A percentile compares a stretch with the other conserved stretches of the same genome.
phyloP scores from a whole-genome alignment of 2,888 invertebrate species.

The Tenthredo amoena region DNA sequence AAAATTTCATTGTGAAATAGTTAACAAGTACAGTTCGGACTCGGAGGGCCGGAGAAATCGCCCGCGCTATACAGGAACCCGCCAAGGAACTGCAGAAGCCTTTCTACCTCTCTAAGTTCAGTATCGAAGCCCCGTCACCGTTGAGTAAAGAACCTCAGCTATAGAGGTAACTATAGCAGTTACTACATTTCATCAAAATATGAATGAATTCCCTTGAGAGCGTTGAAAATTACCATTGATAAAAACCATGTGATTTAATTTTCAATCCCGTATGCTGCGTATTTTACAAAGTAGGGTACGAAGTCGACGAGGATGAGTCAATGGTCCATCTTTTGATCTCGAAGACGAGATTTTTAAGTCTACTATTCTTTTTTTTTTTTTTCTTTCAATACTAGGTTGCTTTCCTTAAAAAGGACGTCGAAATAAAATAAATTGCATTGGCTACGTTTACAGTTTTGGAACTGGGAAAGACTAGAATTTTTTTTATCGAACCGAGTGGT shows the following conservation, averaged over 20 bases:
- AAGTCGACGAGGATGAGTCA: no score
- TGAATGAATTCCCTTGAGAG: neutral
- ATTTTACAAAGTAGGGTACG: neutral
- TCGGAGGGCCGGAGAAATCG: constrained; percentile 36
- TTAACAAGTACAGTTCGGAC: constrained; percentile 17
- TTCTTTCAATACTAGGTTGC: no score
- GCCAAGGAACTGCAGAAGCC: constrained; percentile 43
- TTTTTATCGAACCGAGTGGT: no score
- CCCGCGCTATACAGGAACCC: constrained; percentile 11
- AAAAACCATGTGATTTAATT: neutral
- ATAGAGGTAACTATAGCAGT: neutral
- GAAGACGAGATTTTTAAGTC: no score
- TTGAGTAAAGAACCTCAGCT: neutral
- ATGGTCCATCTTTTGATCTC: no score
- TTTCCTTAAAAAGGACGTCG: no score
- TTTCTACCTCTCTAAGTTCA: constrained; percentile 50
- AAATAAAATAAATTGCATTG: neutral
- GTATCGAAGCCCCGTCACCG: constrained; percentile 36
- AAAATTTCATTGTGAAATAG: constrained; percentile 52
- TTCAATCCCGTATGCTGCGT: neutral
- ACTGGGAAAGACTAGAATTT: no score
- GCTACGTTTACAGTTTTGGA: no score
- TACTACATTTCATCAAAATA: constrained; percentile 7
- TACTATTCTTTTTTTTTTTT: no score
- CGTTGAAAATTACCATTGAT: neutral